Evolutionary conservation across 2,797 vertebrate species (phyloP).

Genomic region (Chelidonichthys spinosus): DNA sequence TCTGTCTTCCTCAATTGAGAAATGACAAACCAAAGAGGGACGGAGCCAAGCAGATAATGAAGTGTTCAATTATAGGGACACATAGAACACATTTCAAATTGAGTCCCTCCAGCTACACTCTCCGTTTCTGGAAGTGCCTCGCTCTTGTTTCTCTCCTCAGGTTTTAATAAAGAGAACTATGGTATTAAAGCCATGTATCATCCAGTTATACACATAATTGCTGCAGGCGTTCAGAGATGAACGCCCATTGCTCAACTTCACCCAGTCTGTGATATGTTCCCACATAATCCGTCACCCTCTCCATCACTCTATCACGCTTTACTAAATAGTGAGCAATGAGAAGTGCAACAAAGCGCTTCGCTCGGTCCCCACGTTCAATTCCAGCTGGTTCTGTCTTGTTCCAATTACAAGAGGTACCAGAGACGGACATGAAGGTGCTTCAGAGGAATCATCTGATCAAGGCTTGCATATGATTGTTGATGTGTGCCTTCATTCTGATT

Average conservation of each 20-base stretch:
- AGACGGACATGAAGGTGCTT: slow-evolving; percentile 27
- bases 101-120: slow-evolving; percentile 59
- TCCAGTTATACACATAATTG: slow-evolving; percentile 59
- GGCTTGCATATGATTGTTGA: slow-evolving; percentile 14
- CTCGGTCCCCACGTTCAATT: slow-evolving; percentile 43
- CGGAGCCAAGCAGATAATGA: slow-evolving; percentile 75
- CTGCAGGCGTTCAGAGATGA: slow-evolving; percentile 41
- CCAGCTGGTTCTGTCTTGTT: slow-evolving; percentile 30
- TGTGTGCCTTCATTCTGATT: slow-evolving; percentile 14
- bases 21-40: slow-evolving; percentile 68
- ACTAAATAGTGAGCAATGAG: slow-evolving; percentile 62
- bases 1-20: slow-evolving; percentile 65
- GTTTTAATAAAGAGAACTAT: slow-evolving; percentile 68
- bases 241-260: slow-evolving; percentile 58
- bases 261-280: slow-evolving; percentile 34
- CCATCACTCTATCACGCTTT: slow-evolving; percentile 32
- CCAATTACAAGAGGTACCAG: slow-evolving; percentile 18
- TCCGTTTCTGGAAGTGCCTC: slow-evolving; percentile 54
- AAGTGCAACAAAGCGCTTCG: slow-evolving; percentile 31
- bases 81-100: slow-evolving; percentile 64
- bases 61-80: slow-evolving; percentile 82
- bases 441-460: slow-evolving; percentile 32
- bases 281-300: slow-evolving; percentile 55
- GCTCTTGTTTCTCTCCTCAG: slow-evolving; percentile 28
- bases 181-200: slow-evolving; percentile 83